phyloP scores from a whole-genome alignment of 2,888 invertebrate species.

The Xestia rhomboidea region DNA sequence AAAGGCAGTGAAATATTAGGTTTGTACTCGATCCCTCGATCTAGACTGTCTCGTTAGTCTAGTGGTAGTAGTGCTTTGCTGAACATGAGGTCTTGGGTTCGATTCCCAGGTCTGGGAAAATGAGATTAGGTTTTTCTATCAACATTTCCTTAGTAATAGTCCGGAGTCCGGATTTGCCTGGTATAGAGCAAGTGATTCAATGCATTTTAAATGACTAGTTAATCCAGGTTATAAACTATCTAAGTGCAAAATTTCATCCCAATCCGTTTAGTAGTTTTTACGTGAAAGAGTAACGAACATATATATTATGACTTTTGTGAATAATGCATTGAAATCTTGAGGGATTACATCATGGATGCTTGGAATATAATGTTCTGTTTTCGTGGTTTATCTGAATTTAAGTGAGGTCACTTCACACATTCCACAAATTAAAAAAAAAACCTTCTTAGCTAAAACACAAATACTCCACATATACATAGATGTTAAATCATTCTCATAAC shows the following conservation, averaged over 20 bases:
- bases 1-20: slow-evolving; percentile 16
- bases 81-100: neutral
- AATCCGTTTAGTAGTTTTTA: no score
- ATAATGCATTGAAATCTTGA: neutral
- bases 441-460: neutral
- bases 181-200: no score
- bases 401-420: neutral
- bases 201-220: no score
- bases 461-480: no score
- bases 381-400: neutral
- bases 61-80: neutral
- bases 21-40: neutral
- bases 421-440: no score
- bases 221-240: no score
- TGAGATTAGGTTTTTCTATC: no score
- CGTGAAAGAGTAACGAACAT: no score
- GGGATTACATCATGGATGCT: neutral
- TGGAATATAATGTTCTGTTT: neutral
- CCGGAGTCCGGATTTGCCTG: no score
- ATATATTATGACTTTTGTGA: no score
- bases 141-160: no score
- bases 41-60: neutral
- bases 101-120: neutral
- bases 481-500: neutral
- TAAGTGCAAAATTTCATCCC: no score